phyloP scores from a whole-genome alignment of 2,888 invertebrate species.

The Parnassius glacialis region DNA sequence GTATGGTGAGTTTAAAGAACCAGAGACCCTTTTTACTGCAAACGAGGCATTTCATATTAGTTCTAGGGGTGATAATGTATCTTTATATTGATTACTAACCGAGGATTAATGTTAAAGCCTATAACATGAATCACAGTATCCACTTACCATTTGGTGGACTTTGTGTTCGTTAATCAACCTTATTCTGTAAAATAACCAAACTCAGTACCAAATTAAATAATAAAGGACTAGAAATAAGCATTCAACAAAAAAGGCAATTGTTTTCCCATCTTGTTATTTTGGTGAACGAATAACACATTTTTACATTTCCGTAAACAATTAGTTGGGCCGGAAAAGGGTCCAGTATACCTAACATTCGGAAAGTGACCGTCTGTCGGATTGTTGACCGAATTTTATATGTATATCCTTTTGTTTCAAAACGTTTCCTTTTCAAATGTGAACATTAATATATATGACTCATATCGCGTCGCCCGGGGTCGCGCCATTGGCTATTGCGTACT shows the following conservation, averaged over 20 bases:
- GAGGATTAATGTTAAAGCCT: too few relatives aligned
- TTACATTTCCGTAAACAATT: conserved; percentile 12
- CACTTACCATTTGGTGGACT: too few relatives aligned
- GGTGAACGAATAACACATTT: neutral
- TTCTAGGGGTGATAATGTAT: too few relatives aligned
- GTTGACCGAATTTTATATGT: neutral
- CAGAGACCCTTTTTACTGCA: too few relatives aligned
- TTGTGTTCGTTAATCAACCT: too few relatives aligned
- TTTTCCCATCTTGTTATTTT: conserved; percentile 2
- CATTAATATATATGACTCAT: conserved; percentile 6
- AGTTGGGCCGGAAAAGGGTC: conserved; percentile 11
- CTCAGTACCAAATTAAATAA: too few relatives aligned
- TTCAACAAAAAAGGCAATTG: neutral
- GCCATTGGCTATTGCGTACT: neutral
- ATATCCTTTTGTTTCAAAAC: conserved; percentile 1
- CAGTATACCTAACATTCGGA: conserved; percentile 8
- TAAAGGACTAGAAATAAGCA: neutral
- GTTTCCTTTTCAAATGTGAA: conserved; percentile 2
- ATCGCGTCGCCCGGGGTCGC: neutral
- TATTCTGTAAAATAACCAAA: too few relatives aligned
- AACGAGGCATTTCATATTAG: too few relatives aligned
- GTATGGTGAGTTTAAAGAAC: too few relatives aligned
- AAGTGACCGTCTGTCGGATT: neutral
- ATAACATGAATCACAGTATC: too few relatives aligned
- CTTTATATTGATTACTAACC: too few relatives aligned